Percentiles rank a stretch among this genome's conserved stretches.
These are phyloP conservation scores for Drosophila siamana DNA, from an alignment of 2,888 invertebrate genomes.

Conservation along the genomic window DNA sequence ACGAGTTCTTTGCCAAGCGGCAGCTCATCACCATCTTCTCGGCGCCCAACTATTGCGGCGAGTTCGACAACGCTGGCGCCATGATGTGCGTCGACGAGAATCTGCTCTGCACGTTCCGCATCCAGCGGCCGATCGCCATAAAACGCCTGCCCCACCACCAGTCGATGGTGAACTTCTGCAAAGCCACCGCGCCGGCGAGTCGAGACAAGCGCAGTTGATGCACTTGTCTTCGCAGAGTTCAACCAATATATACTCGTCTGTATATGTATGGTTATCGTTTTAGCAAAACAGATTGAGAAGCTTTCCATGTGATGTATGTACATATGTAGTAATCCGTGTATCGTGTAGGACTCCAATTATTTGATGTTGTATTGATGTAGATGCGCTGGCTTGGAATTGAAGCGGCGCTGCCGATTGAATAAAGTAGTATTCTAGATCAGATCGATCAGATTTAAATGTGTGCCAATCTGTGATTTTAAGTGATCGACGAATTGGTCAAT, in stretches of 20 bases:
- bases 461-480: too few relatives aligned
- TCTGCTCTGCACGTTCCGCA: constrained; percentile 98
- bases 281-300: neutral
- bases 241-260: neutral
- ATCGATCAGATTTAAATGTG: too few relatives aligned
- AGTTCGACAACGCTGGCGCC: constrained; percentile 91
- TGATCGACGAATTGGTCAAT: too few relatives aligned
- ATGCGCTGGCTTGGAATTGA: neutral
- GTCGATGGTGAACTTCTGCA: neutral
- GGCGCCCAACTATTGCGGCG: constrained; percentile 97
- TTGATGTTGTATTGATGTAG: neutral
- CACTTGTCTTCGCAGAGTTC: neutral
- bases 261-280: neutral
- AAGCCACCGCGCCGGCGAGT: neutral
- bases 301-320: neutral
- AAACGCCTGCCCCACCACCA: neutral
- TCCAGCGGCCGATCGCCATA: constrained; percentile 96
- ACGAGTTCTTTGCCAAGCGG: constrained; percentile 98
- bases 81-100: constrained; percentile 99
- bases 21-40: constrained; percentile 96
- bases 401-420: neutral
- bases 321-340: too few relatives aligned
- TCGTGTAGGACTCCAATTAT: neutral
- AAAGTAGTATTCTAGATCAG: neutral
- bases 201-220: neutral